These are phyloP conservation scores for Glaucomys volans DNA, from an alignment of 2,113 vertebrate genomes.

Conservation along the genomic window DNA sequence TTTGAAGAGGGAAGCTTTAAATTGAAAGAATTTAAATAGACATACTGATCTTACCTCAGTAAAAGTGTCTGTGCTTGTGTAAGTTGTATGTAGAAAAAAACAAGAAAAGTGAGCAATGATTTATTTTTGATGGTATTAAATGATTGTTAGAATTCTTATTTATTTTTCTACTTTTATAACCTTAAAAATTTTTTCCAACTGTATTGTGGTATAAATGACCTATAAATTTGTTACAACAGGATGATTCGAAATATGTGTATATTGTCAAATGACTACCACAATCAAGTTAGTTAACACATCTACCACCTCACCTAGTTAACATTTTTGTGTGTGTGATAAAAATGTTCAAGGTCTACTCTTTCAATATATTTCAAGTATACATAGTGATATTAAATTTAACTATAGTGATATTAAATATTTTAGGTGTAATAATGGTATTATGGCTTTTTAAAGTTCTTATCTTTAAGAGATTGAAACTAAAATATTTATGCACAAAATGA, in stretches of 20 bases:
- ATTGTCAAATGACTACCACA: neutral
- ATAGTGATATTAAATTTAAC: too few relatives aligned
- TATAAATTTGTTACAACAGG: neutral
- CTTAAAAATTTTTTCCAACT: neutral
- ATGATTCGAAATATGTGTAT: neutral
- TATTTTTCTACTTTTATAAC: neutral
- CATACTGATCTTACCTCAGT: neutral
- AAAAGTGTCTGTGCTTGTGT: neutral
- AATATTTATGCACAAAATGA: conserved; percentile 38
- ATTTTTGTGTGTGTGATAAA: neutral
- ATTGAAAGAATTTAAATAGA: neutral
- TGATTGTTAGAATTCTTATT: neutral
- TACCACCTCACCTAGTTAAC: neutral
- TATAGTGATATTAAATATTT: neutral
- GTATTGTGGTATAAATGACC: neutral
- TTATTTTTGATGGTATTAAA: neutral
- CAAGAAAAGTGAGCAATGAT: neutral
- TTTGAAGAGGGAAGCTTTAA: neutral
- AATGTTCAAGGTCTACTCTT: neutral
- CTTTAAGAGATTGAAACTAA: neutral
- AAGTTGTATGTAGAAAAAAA: neutral
- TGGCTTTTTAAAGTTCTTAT: neutral
- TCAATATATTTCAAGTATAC: neutral
- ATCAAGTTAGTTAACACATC: neutral
- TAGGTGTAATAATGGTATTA: neutral